phyloP scores from a whole-genome alignment of 1,140 invertebrate species.

The Drosophila varians region DNA sequence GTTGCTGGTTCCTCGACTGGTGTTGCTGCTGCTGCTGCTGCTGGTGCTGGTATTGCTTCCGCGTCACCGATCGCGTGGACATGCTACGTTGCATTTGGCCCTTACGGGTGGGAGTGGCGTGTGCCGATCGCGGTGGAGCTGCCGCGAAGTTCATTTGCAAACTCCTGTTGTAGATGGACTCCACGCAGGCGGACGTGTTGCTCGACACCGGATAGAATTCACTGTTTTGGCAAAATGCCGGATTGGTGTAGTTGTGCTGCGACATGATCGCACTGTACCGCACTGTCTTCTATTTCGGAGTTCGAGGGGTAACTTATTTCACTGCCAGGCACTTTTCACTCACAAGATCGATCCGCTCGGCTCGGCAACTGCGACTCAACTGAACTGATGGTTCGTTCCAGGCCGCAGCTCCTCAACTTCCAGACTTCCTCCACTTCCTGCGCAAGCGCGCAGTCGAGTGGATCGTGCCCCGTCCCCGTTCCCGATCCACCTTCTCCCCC shows the following conservation, averaged over 20 bases:
- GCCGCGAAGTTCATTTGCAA: slow-evolving; percentile 74
- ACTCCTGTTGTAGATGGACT: slow-evolving; percentile 78
- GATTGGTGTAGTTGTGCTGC: slow-evolving; percentile 88
- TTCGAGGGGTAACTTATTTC: background rate
- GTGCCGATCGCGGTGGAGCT: slow-evolving; percentile 49
- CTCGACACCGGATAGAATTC: slow-evolving; percentile 85
- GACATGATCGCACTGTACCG: slow-evolving; percentile 77
- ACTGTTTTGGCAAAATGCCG: slow-evolving; percentile 90
- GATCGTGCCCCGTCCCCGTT: slow-evolving; percentile 49
- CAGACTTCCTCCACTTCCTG: slow-evolving; percentile 61
- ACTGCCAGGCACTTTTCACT: slow-evolving; percentile 1
- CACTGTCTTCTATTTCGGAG: background rate
- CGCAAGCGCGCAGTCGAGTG: slow-evolving; percentile 75
- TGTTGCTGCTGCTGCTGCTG: slow-evolving; percentile 41
- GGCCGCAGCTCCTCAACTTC: slow-evolving; percentile 56
- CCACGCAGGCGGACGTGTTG: slow-evolving; percentile 28
- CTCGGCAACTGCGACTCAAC: slow-evolving; percentile 63
- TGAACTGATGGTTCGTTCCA: slow-evolving; percentile 42
- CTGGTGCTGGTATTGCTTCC: slow-evolving; percentile 56
- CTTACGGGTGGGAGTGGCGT: slow-evolving; percentile 58
- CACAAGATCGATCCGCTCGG: slow-evolving; percentile 32
- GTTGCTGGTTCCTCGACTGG: slow-evolving; percentile 21
- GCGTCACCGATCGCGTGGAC: slow-evolving; percentile 78
- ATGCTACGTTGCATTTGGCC: slow-evolving; percentile 81
- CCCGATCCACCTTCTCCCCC: background rate